Percentiles rank a stretch among this genome's conserved stretches.
phyloP scores from a whole-genome alignment of 1,140 invertebrate species.

The Nephila pilipes region DNA sequence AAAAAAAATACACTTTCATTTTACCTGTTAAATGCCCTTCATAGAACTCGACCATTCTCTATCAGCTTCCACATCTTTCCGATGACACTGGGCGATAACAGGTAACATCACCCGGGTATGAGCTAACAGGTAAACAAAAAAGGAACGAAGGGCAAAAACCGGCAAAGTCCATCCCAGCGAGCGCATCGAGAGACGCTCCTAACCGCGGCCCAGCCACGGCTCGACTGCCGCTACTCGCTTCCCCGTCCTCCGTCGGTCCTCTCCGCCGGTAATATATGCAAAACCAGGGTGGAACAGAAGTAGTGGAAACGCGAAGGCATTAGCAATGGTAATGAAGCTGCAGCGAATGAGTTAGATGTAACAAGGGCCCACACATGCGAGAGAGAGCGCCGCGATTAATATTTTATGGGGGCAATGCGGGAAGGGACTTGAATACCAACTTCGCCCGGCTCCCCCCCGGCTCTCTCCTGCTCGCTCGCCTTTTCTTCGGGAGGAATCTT shows the following conservation, averaged over 20 bases:
- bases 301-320: slow-evolving; percentile 68
- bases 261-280: slow-evolving; percentile 74
- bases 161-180: not conserved
- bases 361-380: slow-evolving; percentile 47
- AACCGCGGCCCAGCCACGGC: slow-evolving; percentile 54
- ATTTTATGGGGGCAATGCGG: slow-evolving; percentile 75
- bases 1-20: not conserved
- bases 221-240: slow-evolving; percentile 51
- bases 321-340: slow-evolving; percentile 77
- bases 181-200: not conserved
- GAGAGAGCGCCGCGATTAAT: slow-evolving; percentile 68
- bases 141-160: not conserved
- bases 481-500: slow-evolving; percentile 45
- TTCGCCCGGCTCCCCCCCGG: not conserved
- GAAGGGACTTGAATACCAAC: slow-evolving; percentile 70
- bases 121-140: slow-evolving; percentile 1
- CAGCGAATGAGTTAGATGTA: slow-evolving; percentile 76
- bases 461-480: not conserved
- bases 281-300: slow-evolving; percentile 67
- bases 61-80: not conserved
- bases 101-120: not conserved
- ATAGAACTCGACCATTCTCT: not conserved
- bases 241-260: slow-evolving; percentile 22
- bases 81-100: not conserved
- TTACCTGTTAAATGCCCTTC: slow-evolving; percentile 9